These are phyloP conservation scores for Tromatobia lineatoria DNA, from an alignment of 2,888 invertebrate genomes.

Conservation along the genomic window DNA sequence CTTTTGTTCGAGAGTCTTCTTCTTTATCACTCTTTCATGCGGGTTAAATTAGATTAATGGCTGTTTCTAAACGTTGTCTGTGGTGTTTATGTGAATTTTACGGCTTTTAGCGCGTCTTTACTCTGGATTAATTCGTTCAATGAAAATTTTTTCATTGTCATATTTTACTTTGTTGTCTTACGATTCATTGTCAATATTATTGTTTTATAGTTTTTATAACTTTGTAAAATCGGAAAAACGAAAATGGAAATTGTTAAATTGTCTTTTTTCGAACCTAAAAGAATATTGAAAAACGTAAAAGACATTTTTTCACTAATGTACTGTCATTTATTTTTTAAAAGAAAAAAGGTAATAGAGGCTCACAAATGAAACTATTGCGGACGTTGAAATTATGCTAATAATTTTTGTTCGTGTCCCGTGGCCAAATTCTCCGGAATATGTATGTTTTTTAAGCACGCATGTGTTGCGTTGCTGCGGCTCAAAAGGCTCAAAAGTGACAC, in stretches of 20 bases:
- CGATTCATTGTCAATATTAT: too few species aligned
- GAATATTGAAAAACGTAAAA: too few species aligned
- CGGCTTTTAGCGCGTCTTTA: background rate
- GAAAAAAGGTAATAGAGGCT: too few species aligned
- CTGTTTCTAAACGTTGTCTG: background rate
- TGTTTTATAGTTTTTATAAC: too few species aligned
- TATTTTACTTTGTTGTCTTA: background rate
- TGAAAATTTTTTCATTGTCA: background rate
- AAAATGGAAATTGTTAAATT: too few species aligned
- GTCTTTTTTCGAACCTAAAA: too few species aligned
- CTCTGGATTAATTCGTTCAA: background rate
- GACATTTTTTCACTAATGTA: too few species aligned
- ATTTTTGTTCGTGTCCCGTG: background rate
- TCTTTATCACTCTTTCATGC: conserved; percentile 24
- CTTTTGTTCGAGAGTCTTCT: background rate
- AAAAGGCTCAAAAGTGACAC: background rate
- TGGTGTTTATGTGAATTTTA: background rate
- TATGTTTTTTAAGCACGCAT: background rate
- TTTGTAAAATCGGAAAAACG: too few species aligned
- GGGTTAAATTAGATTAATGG: background rate
- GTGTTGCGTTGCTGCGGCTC: background rate
- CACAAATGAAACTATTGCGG: too few species aligned
- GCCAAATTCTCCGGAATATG: background rate
- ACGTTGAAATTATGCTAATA: background rate
- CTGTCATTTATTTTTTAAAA: too few species aligned